Base-by-base conservation (phyloP, 2,888 invertebrate genomes). In the Tipula unca region DNA sequence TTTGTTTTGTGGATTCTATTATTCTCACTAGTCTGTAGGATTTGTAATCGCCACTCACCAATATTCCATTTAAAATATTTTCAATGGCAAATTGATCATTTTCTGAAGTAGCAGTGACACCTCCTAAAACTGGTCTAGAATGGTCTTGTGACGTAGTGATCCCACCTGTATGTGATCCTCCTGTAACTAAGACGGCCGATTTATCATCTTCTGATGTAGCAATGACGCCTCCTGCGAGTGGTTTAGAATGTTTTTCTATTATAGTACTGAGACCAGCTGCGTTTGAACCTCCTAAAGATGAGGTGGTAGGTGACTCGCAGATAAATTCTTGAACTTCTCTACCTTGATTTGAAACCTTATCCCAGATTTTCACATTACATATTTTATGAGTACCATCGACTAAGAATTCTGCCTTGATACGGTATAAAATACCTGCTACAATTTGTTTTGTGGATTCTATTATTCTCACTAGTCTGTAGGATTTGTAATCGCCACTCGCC, bases 341-440 rank as follows among this genome's bases (percentile, higher is more conserved):
- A 42, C 42, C 42, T 42, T 42, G 14, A 42, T 42, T 42, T 10
- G 42, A 42, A 42, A 42, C 14, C 0, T 42, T 42, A 14, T 42
- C 42, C 14, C 1, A 42, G 42, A 42, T 42, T 42, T 42, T 42
- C 13, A 42, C 42, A 13, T 42, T 42, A 87, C 90, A 90, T 82
- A 89, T 88, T 82, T 88, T 88, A 0, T 85, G 85, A 4, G 85
- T 85, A 0, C 91, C 91, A 2, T 93, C 93, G 82, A 92, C 91
- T 13, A 93, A 93, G 8, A 95, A 90, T 87, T 92, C 91, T 85
- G 93, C 93, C 87, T 92, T 92, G 84, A 95, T 92, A 88, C 92
- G 92, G 32, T 93, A 93, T 85, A 92, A 88, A 36, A 90, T 88
- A 25, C 94, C 94, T 84, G 93, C 90, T 3, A 94, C 92, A 13